A percentile compares a stretch with the other conserved stretches of the same genome.
These are phyloP conservation scores for Campopleginae sp. DNA, from an alignment of 2,888 invertebrate genomes.

Conservation along the genomic window DNA sequence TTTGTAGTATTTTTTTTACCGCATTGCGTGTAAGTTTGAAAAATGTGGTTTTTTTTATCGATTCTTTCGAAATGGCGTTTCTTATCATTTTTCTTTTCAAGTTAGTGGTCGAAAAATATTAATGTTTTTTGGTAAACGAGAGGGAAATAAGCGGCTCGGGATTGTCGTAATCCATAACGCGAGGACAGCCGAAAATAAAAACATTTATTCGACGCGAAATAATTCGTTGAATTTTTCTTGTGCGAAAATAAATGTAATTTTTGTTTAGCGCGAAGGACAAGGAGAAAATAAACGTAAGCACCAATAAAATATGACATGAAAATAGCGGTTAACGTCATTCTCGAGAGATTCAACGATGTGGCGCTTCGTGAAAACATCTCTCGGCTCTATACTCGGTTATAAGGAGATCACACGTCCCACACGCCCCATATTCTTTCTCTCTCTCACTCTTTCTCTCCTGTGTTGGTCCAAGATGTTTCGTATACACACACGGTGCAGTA, in stretches of 20 bases:
- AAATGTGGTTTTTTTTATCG: neutral
- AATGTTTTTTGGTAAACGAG: neutral
- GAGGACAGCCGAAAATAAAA: neutral
- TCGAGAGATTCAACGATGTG: constrained; percentile 32
- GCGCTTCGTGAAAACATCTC: constrained; percentile 50
- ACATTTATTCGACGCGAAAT: neutral
- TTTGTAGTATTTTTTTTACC: neutral
- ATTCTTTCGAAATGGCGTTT: neutral
- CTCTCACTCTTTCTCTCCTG: constrained; percentile 30
- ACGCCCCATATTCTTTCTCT: constrained; percentile 61
- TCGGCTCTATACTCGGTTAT: constrained; percentile 33
- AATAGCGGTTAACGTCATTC: constrained; percentile 54
- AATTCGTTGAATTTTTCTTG: neutral
- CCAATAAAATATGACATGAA: constrained; percentile 46
- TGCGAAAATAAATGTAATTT: neutral
- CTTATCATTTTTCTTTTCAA: neutral
- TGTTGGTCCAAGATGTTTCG: constrained; percentile 35
- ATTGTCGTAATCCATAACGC: neutral
- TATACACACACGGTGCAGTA: constrained; percentile 51
- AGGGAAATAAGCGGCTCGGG: neutral
- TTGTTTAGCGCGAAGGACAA: neutral
- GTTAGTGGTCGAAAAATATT: neutral
- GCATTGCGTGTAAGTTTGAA: neutral
- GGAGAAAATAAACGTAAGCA: constrained; percentile 20
- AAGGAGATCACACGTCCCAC: constrained; percentile 63